Conservation (phyloP, 2,113 vertebrate genomes). For the Perognathus longimembris region DNA sequence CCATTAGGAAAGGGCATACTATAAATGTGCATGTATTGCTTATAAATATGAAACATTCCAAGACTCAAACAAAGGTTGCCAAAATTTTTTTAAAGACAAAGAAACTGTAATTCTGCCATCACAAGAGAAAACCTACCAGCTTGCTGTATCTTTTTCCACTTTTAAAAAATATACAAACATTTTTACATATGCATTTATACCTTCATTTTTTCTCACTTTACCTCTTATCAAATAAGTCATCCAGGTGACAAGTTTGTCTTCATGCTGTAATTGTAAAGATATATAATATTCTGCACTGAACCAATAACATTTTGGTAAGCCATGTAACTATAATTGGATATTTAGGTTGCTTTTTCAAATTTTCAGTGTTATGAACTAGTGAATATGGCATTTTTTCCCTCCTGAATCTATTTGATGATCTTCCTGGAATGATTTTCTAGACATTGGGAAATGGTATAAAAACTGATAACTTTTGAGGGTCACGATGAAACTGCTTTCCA, state of each 20-base stretch:
- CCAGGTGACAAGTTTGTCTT: not conserved
- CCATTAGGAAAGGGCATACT: not conserved
- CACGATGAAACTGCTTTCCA: not conserved
- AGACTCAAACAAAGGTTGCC: not conserved
- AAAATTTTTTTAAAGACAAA: constrained; percentile 21
- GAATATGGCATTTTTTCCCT: not conserved
- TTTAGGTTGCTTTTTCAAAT: not conserved
- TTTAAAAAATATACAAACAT: not conserved
- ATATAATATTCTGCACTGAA: not conserved
- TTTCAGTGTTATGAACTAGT: not conserved
- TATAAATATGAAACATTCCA: not conserved
- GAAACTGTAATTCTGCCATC: not conserved
- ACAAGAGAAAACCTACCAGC: not conserved
- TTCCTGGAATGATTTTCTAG: constrained; percentile 12
- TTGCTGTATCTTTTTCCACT: not conserved
- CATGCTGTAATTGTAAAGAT: constrained; percentile 12
- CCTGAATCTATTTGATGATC: not conserved
- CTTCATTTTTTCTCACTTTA: not conserved
- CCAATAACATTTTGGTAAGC: not conserved
- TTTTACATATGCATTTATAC: not conserved
- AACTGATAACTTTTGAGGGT: constrained; percentile 22
- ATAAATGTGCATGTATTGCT: not conserved
- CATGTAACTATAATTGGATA: not conserved
- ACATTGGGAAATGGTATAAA: not conserved
- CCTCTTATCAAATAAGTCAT: constrained; percentile 6